Percentiles rank a stretch among this genome's conserved stretches.
Conservation (phyloP, 2,888 invertebrate species). For the Podotricha telesiphe region DNA sequence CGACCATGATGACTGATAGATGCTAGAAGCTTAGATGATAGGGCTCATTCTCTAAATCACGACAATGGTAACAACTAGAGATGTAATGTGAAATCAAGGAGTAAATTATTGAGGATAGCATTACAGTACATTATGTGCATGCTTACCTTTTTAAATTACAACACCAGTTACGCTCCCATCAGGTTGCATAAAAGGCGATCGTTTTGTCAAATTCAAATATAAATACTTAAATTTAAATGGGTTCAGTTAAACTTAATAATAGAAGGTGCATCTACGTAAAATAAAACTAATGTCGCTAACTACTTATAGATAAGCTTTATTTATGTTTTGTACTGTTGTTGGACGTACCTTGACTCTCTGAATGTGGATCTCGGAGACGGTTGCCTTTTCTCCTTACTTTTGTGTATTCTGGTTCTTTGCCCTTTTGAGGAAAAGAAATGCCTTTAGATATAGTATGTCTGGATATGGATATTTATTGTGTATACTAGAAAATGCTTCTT, state of each 20-base stretch:
- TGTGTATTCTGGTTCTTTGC: conserved; percentile 92
- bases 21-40: conserved; percentile 42
- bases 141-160: conserved; percentile 82
- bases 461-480: too few species aligned
- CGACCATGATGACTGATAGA: conserved; percentile 37
- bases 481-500: too few species aligned
- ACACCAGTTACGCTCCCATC: conserved; percentile 81
- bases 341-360: conserved; percentile 90
- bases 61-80: conserved; percentile 48
- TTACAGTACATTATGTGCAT: conserved; percentile 76
- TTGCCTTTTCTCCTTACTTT: conserved; percentile 93
- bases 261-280: conserved; percentile 79
- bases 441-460: not conserved
- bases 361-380: conserved; percentile 90
- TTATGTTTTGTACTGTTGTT: conserved; percentile 30
- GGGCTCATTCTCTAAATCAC: conserved; percentile 44
- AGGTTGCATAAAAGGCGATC: conserved; percentile 83
- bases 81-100: conserved; percentile 43
- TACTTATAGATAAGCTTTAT: conserved; percentile 72
- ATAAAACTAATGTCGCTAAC: conserved; percentile 76
- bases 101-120: conserved; percentile 50
- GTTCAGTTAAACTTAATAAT: conserved; percentile 73
- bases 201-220: conserved; percentile 78
- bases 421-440: conserved; percentile 65
- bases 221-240: conserved; percentile 76